These are phyloP conservation scores for Tragelaphus scriptus DNA, from an alignment of 2,113 vertebrate genomes.

Conservation along the genomic window DNA sequence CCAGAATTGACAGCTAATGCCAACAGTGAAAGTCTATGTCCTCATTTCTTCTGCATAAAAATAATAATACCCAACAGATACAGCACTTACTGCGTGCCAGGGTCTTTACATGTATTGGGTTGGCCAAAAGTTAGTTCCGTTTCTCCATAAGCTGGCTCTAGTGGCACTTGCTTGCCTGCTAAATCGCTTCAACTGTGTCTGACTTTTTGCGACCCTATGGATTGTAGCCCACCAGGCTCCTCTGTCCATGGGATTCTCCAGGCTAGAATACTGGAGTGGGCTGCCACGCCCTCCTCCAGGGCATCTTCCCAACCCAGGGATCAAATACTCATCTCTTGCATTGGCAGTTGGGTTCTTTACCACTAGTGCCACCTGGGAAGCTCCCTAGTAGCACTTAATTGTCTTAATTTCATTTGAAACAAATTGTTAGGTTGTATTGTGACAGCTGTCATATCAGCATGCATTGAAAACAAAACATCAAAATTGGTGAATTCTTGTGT, in stretches of 20 bases:
- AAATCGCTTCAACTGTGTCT: fast-evolving
- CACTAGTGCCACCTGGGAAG: not conserved
- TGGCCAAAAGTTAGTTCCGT: not conserved
- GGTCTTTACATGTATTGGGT: not conserved
- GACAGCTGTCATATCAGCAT: not conserved
- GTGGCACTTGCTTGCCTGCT: not conserved
- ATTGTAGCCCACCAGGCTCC: not conserved
- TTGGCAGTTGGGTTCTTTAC: not conserved
- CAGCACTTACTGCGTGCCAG: not conserved
- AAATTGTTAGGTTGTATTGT: not conserved
- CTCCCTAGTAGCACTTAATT: not conserved
- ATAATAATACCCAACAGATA: not conserved
- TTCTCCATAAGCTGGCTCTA: not conserved
- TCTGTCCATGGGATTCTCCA: not conserved
- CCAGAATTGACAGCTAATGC: not conserved
- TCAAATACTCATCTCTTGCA: not conserved
- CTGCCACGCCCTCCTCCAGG: not conserved
- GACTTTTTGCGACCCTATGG: not conserved
- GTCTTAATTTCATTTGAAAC: not conserved
- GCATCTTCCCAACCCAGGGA: not conserved
- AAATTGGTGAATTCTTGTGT: not conserved
- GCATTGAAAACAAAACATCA: not conserved
- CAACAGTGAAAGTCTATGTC: not conserved
- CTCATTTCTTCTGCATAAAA: not conserved
- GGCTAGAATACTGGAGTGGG: not conserved